Base-by-base conservation (phyloP, 2,888 invertebrate genomes). In the Girardia tigrina region DNA sequence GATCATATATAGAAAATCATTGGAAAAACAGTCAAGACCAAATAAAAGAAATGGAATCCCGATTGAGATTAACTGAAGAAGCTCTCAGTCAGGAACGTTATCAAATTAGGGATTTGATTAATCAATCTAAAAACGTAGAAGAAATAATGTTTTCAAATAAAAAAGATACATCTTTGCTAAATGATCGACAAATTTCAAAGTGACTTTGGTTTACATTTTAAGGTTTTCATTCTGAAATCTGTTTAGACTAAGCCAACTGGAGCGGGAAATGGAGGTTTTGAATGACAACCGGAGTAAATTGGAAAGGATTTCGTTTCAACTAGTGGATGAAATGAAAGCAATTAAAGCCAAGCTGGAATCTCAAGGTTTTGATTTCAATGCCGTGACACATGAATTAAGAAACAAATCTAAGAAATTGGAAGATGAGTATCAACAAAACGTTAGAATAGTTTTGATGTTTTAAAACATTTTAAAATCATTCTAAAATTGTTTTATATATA, bases 31-130 rank as follows among this genome's bases (percentile, higher is more conserved):
- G 80, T 78, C 81, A 81, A 78, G 83, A 83, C 77, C 78, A 82
- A 12, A 80, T 83, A 20, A 75, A 80, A 14, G 82, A 83, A 77
- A 78, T 84, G 73, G 80, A 80, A 74, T 71, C 77, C 16, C 77
- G 83, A 2, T 79, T 84, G 20, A 81, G 81, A 77, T 79, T 80
- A 8, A 80, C 82, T 1, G 84, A 84, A 74, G 82, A 84, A 28
- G 80, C 80, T 71, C 78, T 82, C 26, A 78, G 79, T 36, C 82
- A 84, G 29, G 83, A 84, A 76, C 80, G 80, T 74, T 76, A 80
- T 2, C 80, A 82, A 0, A 76, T 83, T 71, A 78, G 80, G 56
- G 78, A 80, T 1, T 78, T 83, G 71, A 80, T 81, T 71, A 80
- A 78, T 70, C 82, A 83, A 76, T 81, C 81, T 6, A 81, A 82